These are phyloP conservation scores for Neosilurus mollespiculum DNA, from an alignment of 2,797 vertebrate species.

Conservation along the genomic window DNA sequence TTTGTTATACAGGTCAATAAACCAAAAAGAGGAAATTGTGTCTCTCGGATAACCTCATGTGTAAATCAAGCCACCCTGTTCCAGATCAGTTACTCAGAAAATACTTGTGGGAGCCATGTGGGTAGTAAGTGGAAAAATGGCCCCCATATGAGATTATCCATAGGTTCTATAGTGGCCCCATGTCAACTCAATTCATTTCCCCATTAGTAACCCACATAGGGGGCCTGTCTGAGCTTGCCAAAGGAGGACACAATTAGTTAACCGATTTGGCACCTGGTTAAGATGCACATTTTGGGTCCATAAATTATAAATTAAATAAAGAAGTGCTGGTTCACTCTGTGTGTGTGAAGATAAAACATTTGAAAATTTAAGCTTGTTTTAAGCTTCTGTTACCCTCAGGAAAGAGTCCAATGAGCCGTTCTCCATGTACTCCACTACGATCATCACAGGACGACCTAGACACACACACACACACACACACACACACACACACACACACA, in stretches of 20 bases:
- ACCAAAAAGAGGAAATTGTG: neutral
- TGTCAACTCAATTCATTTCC: too few species aligned
- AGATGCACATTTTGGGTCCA: too few species aligned
- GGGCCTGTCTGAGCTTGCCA: too few species aligned
- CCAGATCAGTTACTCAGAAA: neutral
- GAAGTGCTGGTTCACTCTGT: neutral
- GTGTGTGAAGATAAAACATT: neutral
- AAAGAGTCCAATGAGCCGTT: slow-evolving; percentile 96
- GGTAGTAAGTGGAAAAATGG: too few species aligned
- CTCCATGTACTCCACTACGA: slow-evolving; percentile 97
- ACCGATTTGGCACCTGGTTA: too few species aligned
- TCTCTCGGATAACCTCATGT: neutral
- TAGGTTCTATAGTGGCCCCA: too few species aligned
- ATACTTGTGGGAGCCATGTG: too few species aligned
- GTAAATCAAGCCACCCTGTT: neutral
- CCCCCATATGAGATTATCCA: too few species aligned
- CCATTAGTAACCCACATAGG: too few species aligned
- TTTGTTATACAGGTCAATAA: neutral
- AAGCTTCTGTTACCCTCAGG: slow-evolving; percentile 79
- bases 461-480: slow-evolving; percentile 56
- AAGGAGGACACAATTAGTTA: too few species aligned
- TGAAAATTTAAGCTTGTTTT: neutral
- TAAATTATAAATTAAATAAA: neutral
- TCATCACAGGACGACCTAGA: slow-evolving; percentile 95
- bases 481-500: slow-evolving; percentile 24